Base-by-base conservation (phyloP, 2,888 invertebrate genomes). In the Dendrolimus pini region DNA sequence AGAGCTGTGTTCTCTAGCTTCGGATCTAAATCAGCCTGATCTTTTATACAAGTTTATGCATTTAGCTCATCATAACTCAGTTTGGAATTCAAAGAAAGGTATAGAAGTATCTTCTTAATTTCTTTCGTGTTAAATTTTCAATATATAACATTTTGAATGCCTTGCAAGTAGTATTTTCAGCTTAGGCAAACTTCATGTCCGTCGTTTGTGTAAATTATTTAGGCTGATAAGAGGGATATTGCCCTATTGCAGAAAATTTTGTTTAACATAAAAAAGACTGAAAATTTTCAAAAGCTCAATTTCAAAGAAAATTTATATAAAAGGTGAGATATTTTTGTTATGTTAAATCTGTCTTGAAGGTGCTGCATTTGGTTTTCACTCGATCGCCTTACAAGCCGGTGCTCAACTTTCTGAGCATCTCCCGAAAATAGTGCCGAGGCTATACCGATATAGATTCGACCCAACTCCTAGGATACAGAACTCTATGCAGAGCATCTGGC, bases 21-120 rank as follows among this genome's bases (percentile, higher is more conserved):
- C 97, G 0, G 98, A 98, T 83, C 89, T 99, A 63, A 98, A 98
- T 77, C 97, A 98, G 78, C 98, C 98, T 0, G 98, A 98, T 78
- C 92, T 99, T 62, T 94, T 98, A 63, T 99, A 99, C 85, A 97
- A 97, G 82, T 99, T 99, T 80, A 96, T 99, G 96, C 96, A 98
- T 80, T 89, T 98, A 64, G 98, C 98, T 0, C 98, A 98, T 90
- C 97, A 98, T 77, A 97, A 98, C 83, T 95, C 97, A 1, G 93
- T 96, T 58, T 99, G 98, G 98, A 98, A 97, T 70, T 97, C 97
- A 8, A 97, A 97, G 78, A 96, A 96, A 91, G 94, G 94, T 80
- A 63, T 64, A 13, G 3, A 47, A 30, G 6, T 30, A 30, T 30
- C 30, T 30, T 30, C 30, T 30, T 30, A 30, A 30, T 30, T 30